Percentiles rank a stretch among this genome's conserved stretches.
These are phyloP conservation scores for Macquaria ambigua DNA, from an alignment of 2,113 vertebrate species.

Conservation along the genomic window DNA sequence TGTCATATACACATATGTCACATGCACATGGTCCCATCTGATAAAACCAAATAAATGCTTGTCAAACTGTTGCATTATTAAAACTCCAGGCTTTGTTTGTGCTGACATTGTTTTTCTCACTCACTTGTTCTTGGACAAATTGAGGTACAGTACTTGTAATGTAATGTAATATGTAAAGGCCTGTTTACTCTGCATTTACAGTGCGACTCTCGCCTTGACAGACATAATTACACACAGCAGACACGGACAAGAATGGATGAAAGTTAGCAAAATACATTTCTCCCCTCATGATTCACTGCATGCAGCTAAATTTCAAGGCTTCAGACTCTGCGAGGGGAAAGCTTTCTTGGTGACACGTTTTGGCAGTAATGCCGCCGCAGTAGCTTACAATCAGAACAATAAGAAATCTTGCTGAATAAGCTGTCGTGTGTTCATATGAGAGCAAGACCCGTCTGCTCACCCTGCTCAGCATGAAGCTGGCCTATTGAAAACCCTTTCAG, in stretches of 20 bases:
- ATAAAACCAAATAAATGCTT: constrained; percentile 25
- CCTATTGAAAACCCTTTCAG: neutral
- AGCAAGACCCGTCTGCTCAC: constrained; percentile 1
- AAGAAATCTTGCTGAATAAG: constrained; percentile 45
- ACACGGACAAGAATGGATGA: constrained; percentile 24
- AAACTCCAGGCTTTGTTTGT: constrained; percentile 37
- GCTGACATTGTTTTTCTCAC: constrained; percentile 45
- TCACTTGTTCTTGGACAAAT: constrained; percentile 29
- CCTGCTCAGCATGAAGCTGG: neutral
- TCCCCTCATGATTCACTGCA: constrained; percentile 8
- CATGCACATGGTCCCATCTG: neutral
- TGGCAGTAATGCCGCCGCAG: constrained; percentile 12
- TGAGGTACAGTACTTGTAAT: neutral
- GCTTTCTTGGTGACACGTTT: constrained; percentile 9
- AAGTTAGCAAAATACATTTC: constrained; percentile 32
- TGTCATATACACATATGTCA: neutral
- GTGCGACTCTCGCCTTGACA: neutral
- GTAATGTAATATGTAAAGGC: neutral
- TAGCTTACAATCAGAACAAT: constrained; percentile 53
- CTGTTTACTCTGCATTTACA: constrained; percentile 37
- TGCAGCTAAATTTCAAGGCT: constrained; percentile 20
- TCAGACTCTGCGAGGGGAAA: neutral
- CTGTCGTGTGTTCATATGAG: constrained; percentile 6
- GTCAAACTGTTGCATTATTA: constrained; percentile 44
- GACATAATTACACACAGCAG: constrained; percentile 53